Percentiles rank a stretch among this genome's conserved stretches.
Conservation (phyloP, 2,797 vertebrate species). For the Acanthis flammea region DNA sequence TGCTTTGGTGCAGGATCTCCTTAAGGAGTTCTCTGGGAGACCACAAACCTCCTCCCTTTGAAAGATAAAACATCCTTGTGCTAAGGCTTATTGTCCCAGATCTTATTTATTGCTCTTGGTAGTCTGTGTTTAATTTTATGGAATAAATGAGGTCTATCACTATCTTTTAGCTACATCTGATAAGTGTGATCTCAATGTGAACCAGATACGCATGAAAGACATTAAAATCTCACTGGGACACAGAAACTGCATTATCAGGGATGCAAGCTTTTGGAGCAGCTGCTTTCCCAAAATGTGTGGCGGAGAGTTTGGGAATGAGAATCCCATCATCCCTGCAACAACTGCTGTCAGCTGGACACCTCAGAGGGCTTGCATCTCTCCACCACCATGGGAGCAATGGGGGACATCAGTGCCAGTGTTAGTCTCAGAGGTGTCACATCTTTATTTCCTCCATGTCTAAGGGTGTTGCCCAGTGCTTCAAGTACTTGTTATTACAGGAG, state of each 20-base stretch:
- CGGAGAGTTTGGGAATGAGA: not conserved
- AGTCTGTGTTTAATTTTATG: not conserved
- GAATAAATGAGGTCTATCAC: not conserved
- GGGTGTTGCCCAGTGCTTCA: not conserved
- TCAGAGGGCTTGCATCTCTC: not conserved
- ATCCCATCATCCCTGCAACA: not conserved
- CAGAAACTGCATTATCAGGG: not conserved
- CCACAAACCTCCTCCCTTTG: not conserved
- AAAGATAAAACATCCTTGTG: not conserved
- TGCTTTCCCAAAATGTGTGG: not conserved
- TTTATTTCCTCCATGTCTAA: not conserved
- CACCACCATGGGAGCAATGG: fast-evolving
- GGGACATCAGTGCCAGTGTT: not conserved
- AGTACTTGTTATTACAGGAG: not conserved
- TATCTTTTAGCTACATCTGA: not conserved
- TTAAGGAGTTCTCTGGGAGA: slow-evolving; percentile 1
- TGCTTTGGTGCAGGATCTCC: not conserved
- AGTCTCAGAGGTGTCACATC: not conserved
- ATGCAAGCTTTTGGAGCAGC: not conserved
- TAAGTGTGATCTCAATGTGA: not conserved
- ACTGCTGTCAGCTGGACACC: not conserved
- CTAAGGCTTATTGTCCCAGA: not conserved
- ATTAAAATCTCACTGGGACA: not conserved
- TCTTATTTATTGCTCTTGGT: not conserved
- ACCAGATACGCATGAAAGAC: not conserved